These are phyloP conservation scores for Corythornis vintsioides DNA, from an alignment of 2,113 vertebrate species.

Conservation along the genomic window DNA sequence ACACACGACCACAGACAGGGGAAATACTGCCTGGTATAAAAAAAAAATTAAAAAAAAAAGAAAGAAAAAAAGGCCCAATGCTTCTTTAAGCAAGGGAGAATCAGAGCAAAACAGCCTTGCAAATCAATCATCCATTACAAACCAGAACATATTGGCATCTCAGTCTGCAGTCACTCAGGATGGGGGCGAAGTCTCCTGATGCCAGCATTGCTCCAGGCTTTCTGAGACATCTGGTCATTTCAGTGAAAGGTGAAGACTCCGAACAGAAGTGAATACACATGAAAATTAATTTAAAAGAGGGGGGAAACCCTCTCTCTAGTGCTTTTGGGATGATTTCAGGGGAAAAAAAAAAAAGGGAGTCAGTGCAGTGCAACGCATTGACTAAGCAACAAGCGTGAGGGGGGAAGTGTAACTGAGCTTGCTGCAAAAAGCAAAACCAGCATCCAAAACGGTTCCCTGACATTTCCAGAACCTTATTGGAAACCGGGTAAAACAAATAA, in stretches of 20 bases:
- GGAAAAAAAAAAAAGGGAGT: neutral
- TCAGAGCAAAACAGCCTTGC: constrained; percentile 38
- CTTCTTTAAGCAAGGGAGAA: constrained; percentile 26
- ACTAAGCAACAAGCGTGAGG: neutral
- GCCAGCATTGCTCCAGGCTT: constrained; percentile 56
- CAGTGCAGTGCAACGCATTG: neutral
- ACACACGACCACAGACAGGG: neutral
- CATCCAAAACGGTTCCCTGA: neutral
- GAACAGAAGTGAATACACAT: constrained; percentile 27
- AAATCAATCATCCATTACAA: constrained; percentile 70
- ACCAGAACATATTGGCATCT: constrained; percentile 59
- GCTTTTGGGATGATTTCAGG: neutral
- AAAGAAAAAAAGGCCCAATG: neutral
- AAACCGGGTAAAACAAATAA: neutral
- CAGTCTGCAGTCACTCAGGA: constrained; percentile 49
- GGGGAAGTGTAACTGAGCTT: neutral
- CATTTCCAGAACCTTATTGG: neutral
- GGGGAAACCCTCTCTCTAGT: neutral
- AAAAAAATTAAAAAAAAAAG: neutral
- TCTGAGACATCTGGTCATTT: constrained; percentile 70
- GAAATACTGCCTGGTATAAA: neutral
- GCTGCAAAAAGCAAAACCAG: neutral
- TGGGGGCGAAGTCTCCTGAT: constrained; percentile 32
- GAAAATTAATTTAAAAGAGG: constrained; percentile 62
- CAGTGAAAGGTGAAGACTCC: constrained; percentile 41